Conservation (phyloP, 1,140 invertebrate species). For the Brachionus rotundiformis region DNA sequence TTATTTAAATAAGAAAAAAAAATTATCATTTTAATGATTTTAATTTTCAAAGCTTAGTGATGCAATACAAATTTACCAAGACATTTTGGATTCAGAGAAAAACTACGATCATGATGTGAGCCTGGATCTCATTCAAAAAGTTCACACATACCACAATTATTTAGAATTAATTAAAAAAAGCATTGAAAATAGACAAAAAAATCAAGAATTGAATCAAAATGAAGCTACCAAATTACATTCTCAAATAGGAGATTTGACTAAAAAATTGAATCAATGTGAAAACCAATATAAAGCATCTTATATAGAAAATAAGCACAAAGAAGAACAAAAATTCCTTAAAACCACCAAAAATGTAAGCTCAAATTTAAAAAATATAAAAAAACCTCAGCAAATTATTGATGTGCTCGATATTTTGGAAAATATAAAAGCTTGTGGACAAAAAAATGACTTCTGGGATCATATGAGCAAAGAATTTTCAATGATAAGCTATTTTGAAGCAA, state of each 20-base stretch:
- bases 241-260: background rate
- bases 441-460: constrained; percentile 16
- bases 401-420: background rate
- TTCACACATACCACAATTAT: constrained; percentile 49
- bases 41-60: background rate
- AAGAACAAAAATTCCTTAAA: background rate
- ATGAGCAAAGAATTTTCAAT: constrained; percentile 5
- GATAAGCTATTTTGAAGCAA: background rate
- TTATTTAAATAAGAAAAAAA: no score
- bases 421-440: background rate
- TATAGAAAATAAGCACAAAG: background rate
- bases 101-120: background rate
- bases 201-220: background rate
- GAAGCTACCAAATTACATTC: background rate
- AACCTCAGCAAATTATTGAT: background rate
- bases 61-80: constrained; percentile 44
- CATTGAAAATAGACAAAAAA: background rate
- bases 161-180: background rate
- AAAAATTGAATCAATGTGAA: constrained; percentile 6
- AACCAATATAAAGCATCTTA: background rate
- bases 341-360: background rate
- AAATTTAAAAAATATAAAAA: background rate
- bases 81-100: constrained; percentile 42
- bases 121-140: constrained; percentile 44
- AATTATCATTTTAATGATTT: no score